These are phyloP conservation scores for Neotragus moschatus DNA, from an alignment of 2,113 vertebrate species.

Conservation along the genomic window DNA sequence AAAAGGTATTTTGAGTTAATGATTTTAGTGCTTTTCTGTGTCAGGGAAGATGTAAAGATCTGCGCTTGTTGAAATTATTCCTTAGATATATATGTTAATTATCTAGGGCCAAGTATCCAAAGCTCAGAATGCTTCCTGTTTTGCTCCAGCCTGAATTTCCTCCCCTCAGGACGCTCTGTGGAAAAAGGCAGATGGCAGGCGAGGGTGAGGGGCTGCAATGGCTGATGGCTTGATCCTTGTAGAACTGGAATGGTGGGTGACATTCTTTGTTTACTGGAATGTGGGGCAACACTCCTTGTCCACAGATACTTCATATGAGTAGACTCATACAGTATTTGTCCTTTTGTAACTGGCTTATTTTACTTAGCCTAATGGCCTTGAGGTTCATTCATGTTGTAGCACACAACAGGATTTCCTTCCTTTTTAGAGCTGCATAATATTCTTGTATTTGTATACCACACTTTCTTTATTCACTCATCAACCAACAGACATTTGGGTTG, in stretches of 20 bases:
- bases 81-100: not conserved
- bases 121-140: not conserved
- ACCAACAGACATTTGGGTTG: not conserved
- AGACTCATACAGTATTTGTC: not conserved
- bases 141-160: not conserved
- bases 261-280: not conserved
- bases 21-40: not conserved
- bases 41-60: not conserved
- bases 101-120: not conserved
- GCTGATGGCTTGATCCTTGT: not conserved
- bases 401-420: not conserved
- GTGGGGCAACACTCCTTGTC: not conserved
- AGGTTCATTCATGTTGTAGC: not conserved
- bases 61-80: not conserved
- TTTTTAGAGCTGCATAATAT: not conserved
- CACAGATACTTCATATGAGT: not conserved
- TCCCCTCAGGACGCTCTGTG: not conserved
- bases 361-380: not conserved
- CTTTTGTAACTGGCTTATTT: not conserved
- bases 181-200: not conserved
- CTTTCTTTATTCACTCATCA: not conserved
- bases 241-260: not conserved
- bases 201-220: not conserved
- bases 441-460: not conserved
- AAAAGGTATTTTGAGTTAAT: not conserved